Evolutionary conservation across 2,797 vertebrate genomes (phyloP).

Genomic region (Xenopus petersii): DNA sequence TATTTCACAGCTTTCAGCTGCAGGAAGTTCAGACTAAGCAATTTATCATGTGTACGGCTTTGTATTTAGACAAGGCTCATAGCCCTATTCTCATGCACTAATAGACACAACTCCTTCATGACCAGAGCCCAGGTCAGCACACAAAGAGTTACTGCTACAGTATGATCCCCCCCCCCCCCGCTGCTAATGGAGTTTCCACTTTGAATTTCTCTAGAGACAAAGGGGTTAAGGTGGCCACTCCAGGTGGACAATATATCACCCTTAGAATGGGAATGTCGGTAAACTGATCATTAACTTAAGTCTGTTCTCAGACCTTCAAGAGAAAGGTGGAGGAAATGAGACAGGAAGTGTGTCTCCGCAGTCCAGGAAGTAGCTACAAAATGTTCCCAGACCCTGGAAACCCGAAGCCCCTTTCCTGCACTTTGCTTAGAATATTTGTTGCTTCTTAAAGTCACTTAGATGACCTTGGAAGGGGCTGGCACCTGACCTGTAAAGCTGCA

Average conservation of each 20-base stretch:
- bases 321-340: conserved; percentile 58
- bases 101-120: no score
- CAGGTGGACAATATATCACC: background rate
- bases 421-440: conserved; percentile 52
- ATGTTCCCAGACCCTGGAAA: conserved; percentile 60
- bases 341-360: conserved; percentile 68
- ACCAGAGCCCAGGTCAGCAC: no score
- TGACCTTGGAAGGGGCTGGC: conserved; percentile 23
- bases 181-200: no score
- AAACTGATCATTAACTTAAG: conserved; percentile 32
- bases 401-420: conserved; percentile 62
- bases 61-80: no score
- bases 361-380: conserved; percentile 66
- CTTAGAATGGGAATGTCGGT: conserved; percentile 27
- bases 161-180: no score
- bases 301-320: conserved; percentile 60
- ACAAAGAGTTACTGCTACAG: no score
- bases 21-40: no score
- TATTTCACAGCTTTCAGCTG: no score
- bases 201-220: background rate
- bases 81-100: no score
- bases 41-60: no score
- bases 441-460: conserved; percentile 23
- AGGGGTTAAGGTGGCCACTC: background rate
- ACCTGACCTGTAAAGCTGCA: conserved; percentile 22